phyloP scores from a whole-genome alignment of 2,797 vertebrate genomes.

The Pelobates cultripes region DNA sequence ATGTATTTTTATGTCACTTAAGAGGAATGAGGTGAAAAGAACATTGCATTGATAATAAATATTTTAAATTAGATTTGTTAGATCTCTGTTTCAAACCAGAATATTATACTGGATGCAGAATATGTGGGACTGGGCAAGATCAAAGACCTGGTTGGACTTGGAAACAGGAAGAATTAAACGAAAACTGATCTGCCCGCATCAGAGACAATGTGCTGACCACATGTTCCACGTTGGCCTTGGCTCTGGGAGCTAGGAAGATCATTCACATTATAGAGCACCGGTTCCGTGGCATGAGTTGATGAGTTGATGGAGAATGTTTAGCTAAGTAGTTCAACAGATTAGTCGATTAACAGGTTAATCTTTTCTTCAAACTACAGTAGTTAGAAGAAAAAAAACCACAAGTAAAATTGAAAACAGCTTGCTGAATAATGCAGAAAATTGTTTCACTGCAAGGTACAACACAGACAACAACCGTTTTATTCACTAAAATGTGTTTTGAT shows the following conservation, averaged over 20 bases:
- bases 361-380: not conserved
- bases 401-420: no score
- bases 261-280: not conserved
- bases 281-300: not conserved
- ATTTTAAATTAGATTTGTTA: slow-evolving; percentile 3
- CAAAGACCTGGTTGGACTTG: not conserved
- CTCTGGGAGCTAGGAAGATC: slow-evolving; percentile 1
- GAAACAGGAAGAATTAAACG: not conserved
- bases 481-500: no score
- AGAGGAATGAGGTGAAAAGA: not conserved
- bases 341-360: not conserved
- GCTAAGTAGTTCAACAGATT: not conserved
- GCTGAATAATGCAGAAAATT: no score
- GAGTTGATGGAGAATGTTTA: not conserved
- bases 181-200: not conserved
- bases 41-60: not conserved
- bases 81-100: not conserved
- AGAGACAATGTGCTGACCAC: slow-evolving; percentile 4
- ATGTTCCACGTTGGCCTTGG: not conserved
- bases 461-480: no score
- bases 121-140: not conserved
- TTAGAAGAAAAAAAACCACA: no score
- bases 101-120: not conserved
- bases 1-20: not conserved
- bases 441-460: no score